A percentile compares a stretch with the other conserved stretches of the same genome.
Evolutionary conservation across 2,113 vertebrate genomes (phyloP).

Genomic region (human (Homo sapiens)): GRCh38 chr12:76007001-76007500

Average conservation of each 20-base stretch:
- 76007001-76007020: not conserved
- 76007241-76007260: not conserved
- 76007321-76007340: not conserved
- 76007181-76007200: not conserved
- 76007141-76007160: not conserved
- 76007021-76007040: not conserved
- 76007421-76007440: no score
- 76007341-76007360: not conserved
- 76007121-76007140: constrained; percentile 17
- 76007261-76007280: not conserved
- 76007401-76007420: not conserved
- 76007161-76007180: not conserved
- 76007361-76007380: not conserved
- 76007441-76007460: not conserved
- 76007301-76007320: not conserved
- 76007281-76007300: not conserved
- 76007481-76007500: no score
- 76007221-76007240: not conserved
- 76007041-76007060: not conserved
- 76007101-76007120: not conserved
- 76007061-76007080: not conserved
- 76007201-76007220: not conserved
- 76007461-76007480: no score
- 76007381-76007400: not conserved
- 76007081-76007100: not conserved